Percentiles rank a stretch among this genome's conserved stretches.
Evolutionary conservation across 2,888 invertebrate species (phyloP).

Genomic region (Caprella mutica): DNA sequence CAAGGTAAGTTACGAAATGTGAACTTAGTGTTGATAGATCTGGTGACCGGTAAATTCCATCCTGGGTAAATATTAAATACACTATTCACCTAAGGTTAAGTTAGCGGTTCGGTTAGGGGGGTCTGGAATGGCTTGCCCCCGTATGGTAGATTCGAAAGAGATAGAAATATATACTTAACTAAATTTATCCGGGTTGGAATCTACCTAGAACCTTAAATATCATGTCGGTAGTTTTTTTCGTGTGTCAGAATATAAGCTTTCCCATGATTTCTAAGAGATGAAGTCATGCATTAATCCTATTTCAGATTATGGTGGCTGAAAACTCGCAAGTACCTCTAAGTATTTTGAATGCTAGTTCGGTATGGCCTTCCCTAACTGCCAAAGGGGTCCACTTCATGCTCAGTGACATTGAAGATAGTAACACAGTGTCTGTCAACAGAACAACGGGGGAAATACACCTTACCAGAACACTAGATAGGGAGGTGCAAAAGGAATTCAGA

Average conservation of each 20-base stretch:
- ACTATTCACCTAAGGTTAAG: too few relatives aligned
- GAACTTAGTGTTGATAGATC: too few relatives aligned
- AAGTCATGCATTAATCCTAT: background rate
- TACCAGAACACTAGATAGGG: conserved; percentile 61
- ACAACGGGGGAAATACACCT: conserved; percentile 64
- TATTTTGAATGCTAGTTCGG: conserved; percentile 63
- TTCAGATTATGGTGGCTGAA: conserved; percentile 59
- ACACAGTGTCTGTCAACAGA: conserved; percentile 61
- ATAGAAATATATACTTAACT: too few relatives aligned
- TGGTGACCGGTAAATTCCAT: too few relatives aligned
- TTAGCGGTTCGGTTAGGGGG: too few relatives aligned
- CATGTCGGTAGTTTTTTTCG: background rate
- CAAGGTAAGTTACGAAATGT: conserved; percentile 27
- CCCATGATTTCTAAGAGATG: background rate
- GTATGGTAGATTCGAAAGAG: too few relatives aligned
- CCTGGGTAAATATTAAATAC: too few relatives aligned
- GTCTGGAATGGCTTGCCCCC: too few relatives aligned
- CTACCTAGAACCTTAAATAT: too few relatives aligned
- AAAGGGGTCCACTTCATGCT: conserved; percentile 44
- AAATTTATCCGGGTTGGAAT: too few relatives aligned
- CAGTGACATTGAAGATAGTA: conserved; percentile 39
- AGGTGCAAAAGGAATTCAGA: conserved; percentile 52
- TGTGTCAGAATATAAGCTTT: background rate
- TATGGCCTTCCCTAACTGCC: conserved; percentile 50
- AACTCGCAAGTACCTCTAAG: conserved; percentile 64